Base-by-base conservation (phyloP, 2,888 invertebrate genomes). In the Parasteatoda lunata region DNA sequence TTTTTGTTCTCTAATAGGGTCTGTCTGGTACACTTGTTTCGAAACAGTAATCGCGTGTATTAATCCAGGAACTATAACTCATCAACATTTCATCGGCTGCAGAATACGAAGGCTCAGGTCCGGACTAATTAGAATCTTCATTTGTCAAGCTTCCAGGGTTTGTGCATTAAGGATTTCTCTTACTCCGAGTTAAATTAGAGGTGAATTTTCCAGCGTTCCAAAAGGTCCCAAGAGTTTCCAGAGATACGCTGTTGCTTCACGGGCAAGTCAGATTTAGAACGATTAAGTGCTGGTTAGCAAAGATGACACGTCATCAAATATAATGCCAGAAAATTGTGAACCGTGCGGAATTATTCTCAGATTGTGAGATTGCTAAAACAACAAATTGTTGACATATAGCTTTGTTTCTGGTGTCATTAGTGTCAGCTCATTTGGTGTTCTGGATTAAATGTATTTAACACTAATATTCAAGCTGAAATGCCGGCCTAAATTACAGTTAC, bases 41-140 rank as follows among this genome's bases (percentile, higher is more conserved):
- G 9, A 13, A 9, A n/a, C 59, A 59, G 59, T n/a, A 59, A 59
- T 59, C 59, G 59, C 59, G n/a, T 59, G 59, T 59, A 30, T 76
- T 76, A 76, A 76, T 76, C 75, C 65, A 48, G 47, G 64, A 13
- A 48, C 75, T 65, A 76, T 76, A 65, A 76, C 65, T 65, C 75
- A 76, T 76, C 75, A 76, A 65, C 75, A 76, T 76, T 76, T 76
- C 75, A 76, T 76, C 75, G 75, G 75, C 65, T 76, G 15, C 75
- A n/a, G 59, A 30, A 30, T 30, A 51, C 70, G 49, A 51, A 30
- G 52, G 52, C 52, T 49, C 13, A 13, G 77, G 77, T 77, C 77
- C 66, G 51, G 51, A 77, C 77, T 77, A 77, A 77, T 77, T 77
- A 77, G 48, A 68, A 68, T 68, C 77, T 77, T 77, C 77, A 77